Evolutionary conservation across 2,113 vertebrate genomes (phyloP), one percentile per base, ranked within the genome.

Genomic region (Cichladusa arquata): DNA sequence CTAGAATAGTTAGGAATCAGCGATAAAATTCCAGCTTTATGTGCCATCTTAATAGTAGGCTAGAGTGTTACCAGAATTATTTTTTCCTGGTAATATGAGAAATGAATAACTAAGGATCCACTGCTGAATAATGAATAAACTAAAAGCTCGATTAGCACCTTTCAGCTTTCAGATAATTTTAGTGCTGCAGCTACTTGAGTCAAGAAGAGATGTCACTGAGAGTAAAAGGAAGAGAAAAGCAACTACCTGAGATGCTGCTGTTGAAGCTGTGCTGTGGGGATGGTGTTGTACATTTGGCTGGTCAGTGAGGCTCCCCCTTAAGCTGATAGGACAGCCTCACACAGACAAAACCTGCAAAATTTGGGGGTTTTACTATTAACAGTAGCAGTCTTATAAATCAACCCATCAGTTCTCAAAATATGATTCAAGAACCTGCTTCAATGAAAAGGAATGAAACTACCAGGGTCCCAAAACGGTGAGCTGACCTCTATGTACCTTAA

Each of bases 71-170:
- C 58, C 82, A 62, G 48, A 94, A 91, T 80, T 40, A 77, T 25
- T 84, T 81, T 93, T 93, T 84, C 45, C 83, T 84, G 80, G 42
- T 83, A 93, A 93, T 86, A 88, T 58, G 42, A 79, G 70, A 85
- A 96, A 85, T 88, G 13, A 96, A 82, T 90, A 94, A 93, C 93
- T 90, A 65, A 90, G 74, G 70, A 90, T 96, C 67, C 20, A 29
- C 34, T 92, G 88, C 93, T 82, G 92, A 96, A 94, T 96, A 95
- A 96, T 87, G 92, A 94, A 90, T 93, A 95, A 96, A 95, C 78
- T 34, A 95, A 90, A 69, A 34, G 85, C 88, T 93, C 38, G 45
- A 96, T 97, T 94, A 94, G 92, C 86, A 92, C 86, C 85, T 95
- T 96, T 92, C 93, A 95, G 96, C 85, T 93, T 86, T 83, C 71